A percentile compares a stretch with the other conserved stretches of the same genome.
Evolutionary conservation across 2,113 vertebrate species (phyloP).

Genomic region (Baryphthengus martii): DNA sequence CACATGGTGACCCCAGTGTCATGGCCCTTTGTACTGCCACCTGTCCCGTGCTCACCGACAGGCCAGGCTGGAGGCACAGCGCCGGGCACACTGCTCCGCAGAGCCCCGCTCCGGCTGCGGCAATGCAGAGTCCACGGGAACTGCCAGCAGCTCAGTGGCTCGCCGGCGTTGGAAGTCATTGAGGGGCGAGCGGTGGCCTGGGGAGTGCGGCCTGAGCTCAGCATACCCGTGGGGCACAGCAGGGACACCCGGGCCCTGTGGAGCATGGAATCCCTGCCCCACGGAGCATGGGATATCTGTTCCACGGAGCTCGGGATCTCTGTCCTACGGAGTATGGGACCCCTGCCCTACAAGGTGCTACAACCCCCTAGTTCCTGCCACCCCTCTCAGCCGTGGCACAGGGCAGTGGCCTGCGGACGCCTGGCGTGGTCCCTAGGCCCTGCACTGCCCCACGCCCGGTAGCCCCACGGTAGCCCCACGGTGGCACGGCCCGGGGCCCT

Average conservation of each 20-base stretch:
- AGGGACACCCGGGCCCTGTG: no score
- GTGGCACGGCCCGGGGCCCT: not conserved
- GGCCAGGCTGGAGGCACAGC: slow-evolving; percentile 73
- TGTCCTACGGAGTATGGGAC: not conserved
- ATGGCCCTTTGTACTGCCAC: not conserved
- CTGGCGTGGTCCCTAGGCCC: not conserved
- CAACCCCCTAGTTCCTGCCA: not conserved
- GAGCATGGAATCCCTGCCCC: not conserved
- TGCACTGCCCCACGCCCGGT: not conserved
- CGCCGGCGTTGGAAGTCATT: slow-evolving; percentile 92
- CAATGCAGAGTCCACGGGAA: not conserved
- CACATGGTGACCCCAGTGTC: rapidly evolving
- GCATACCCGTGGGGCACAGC: not conserved
- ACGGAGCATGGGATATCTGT: rapidly evolving
- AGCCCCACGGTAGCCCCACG: not conserved
- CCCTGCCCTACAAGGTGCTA: not conserved
- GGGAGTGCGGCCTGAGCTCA: not conserved
- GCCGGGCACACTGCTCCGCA: slow-evolving; percentile 85
- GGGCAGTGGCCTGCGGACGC: not conserved
- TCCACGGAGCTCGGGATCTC: not conserved
- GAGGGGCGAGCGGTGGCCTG: slow-evolving; percentile 84
- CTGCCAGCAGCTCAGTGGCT: slow-evolving; percentile 79
- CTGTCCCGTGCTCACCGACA: slow-evolving; percentile 79
- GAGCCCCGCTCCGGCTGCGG: slow-evolving; percentile 14
- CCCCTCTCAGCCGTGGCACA: not conserved